Conservation (phyloP, 2,113 vertebrate species). For the Capreolus pygargus region DNA sequence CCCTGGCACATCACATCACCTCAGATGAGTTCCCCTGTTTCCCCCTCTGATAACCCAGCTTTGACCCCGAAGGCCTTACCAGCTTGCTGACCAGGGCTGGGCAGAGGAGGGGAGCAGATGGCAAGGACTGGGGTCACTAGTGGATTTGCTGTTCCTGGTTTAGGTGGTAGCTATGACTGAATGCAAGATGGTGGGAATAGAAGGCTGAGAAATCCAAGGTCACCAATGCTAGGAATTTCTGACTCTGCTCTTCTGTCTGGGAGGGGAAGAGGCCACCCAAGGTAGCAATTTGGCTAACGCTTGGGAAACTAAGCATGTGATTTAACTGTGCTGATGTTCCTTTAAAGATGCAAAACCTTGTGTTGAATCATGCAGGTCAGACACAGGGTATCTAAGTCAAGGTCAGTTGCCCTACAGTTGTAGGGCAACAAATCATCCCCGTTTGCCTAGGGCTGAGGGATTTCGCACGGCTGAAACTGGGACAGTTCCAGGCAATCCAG, state of each 20-base stretch:
- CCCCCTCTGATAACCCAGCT: background rate
- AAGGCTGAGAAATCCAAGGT: background rate
- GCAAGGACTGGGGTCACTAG: background rate
- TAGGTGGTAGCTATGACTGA: background rate
- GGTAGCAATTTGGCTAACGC: background rate
- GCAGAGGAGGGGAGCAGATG: background rate
- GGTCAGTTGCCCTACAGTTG: background rate
- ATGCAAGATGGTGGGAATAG: background rate
- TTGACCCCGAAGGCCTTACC: background rate
- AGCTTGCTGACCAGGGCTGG: background rate
- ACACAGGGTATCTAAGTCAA: background rate
- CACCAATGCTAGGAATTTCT: background rate
- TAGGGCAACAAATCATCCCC: background rate
- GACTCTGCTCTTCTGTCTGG: background rate
- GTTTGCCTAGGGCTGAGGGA: background rate
- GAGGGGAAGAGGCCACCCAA: background rate
- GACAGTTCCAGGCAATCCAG: background rate
- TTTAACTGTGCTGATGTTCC: background rate
- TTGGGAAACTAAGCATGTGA: background rate
- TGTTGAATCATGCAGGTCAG: background rate
- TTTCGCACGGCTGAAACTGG: background rate
- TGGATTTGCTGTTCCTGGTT: background rate
- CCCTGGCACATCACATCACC: background rate
- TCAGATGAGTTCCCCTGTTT: background rate
- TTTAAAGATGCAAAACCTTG: background rate